Percentiles rank a stretch among this genome's conserved stretches.
Evolutionary conservation across 2,797 vertebrate species (phyloP).

Genomic region (Morelia viridis): DNA sequence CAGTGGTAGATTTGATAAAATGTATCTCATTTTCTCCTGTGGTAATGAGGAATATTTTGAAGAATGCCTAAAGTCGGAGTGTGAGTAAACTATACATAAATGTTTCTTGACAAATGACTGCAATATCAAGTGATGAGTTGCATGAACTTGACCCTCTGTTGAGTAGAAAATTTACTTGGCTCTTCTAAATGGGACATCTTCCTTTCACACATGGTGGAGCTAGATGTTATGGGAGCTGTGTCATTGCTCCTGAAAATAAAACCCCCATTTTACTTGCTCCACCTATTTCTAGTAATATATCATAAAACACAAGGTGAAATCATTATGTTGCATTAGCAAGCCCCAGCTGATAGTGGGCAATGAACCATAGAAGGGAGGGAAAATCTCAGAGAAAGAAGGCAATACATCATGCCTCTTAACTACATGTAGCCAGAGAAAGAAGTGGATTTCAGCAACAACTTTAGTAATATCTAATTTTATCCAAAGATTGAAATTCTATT

Average conservation of each 20-base stretch:
- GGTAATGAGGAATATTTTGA: neutral
- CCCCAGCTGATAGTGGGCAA: neutral
- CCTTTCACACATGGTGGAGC: neutral
- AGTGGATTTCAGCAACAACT: neutral
- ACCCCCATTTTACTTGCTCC: neutral
- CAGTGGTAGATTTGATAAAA: neutral
- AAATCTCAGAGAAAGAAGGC: neutral
- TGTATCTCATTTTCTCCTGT: neutral
- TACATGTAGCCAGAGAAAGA: neutral
- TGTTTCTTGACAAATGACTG: neutral
- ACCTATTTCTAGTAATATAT: neutral
- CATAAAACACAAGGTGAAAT: neutral
- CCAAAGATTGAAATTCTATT: neutral
- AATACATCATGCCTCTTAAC: neutral
- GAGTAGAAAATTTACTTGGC: neutral
- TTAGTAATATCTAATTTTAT: neutral
- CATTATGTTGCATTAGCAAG: neutral
- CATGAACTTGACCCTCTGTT: neutral
- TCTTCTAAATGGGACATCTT: neutral
- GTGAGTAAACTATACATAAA: neutral
- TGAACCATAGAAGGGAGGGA: neutral
- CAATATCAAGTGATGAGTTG: neutral
- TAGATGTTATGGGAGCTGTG: neutral
- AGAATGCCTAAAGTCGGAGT: neutral
- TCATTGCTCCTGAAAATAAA: neutral